These are phyloP conservation scores for Aurelia sp. DNA, from an alignment of 30 jellyfish, hydroid and myxozoan genomes.

Conservation along the genomic window DNA sequence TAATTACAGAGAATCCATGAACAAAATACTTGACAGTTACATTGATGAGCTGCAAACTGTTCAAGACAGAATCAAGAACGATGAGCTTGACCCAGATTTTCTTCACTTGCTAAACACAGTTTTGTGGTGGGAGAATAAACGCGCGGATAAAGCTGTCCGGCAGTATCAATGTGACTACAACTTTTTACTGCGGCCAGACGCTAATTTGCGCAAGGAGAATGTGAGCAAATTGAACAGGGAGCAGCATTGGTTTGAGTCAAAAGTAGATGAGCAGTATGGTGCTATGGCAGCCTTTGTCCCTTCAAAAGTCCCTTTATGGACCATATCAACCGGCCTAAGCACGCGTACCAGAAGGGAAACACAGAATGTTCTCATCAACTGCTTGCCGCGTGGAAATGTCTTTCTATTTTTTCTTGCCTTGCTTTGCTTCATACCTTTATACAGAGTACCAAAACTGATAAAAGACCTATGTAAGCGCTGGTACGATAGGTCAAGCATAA, in stretches of 20 bases:
- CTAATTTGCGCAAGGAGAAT: slow-evolving; percentile 56
- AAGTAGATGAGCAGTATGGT: slow-evolving; percentile 52
- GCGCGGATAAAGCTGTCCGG: slow-evolving; percentile 55
- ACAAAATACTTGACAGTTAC: slow-evolving; percentile 1
- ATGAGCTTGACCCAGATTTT: slow-evolving; percentile 83
- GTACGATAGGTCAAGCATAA: slow-evolving; percentile 79
- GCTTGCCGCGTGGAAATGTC: slow-evolving; percentile 91
- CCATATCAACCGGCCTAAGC: slow-evolving; percentile 68
- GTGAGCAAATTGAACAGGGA: slow-evolving; percentile 51
- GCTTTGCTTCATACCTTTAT: slow-evolving; percentile 81
- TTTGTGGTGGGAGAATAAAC: slow-evolving; percentile 80
- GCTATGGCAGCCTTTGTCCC: slow-evolving; percentile 59
- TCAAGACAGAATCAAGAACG: slow-evolving; percentile 25
- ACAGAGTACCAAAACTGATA: slow-evolving; percentile 86
- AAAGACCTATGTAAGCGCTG: slow-evolving; percentile 49
- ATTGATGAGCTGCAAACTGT: slow-evolving; percentile 27
- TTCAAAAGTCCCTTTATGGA: slow-evolving; percentile 81
- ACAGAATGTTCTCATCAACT: slow-evolving; percentile 71
- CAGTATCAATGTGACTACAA: slow-evolving; percentile 64
- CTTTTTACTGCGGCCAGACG: slow-evolving; percentile 81
- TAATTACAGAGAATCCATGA: neutral
- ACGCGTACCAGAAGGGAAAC: slow-evolving; percentile 87
- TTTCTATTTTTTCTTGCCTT: slow-evolving; percentile 58
- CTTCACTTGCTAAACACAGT: slow-evolving; percentile 40
- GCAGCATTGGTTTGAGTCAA: slow-evolving; percentile 35